These are phyloP conservation scores for Pachliopta kotzebuea DNA, from an alignment of 2,888 invertebrate species.

Conservation along the genomic window DNA sequence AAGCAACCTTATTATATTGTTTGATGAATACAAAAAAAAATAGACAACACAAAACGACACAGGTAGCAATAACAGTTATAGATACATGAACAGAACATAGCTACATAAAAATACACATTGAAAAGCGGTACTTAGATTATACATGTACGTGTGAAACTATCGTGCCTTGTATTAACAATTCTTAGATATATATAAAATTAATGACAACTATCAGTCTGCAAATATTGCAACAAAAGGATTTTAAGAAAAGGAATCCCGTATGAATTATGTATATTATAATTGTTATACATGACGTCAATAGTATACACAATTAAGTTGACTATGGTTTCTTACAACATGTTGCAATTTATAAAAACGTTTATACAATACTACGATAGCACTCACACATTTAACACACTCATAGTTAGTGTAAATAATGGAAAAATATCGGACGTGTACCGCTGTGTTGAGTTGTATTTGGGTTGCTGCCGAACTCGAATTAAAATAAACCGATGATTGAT, in stretches of 20 bases:
- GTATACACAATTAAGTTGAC: no score
- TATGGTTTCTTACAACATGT: no score
- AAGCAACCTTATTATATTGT: no score
- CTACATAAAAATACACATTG: neutral
- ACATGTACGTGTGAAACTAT: neutral
- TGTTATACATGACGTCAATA: no score
- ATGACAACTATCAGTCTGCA: no score
- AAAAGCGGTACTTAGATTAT: neutral
- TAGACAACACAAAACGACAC: neutral
- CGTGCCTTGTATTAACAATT: neutral
- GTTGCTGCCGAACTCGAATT: conserved; percentile 50
- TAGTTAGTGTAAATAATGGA: conserved; percentile 48
- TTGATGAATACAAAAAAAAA: no score
- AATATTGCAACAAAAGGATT: no score
- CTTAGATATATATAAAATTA: no score
- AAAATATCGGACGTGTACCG: conserved; percentile 55
- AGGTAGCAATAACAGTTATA: neutral
- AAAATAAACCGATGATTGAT: conserved; percentile 54
- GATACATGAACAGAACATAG: neutral
- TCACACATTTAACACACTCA: conserved; percentile 21
- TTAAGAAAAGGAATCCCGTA: no score
- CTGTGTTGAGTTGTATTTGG: conserved; percentile 56
- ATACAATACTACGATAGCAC: conserved; percentile 7
- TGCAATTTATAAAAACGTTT: no score
- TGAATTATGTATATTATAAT: no score